Evolutionary conservation across 2,797 vertebrate species (phyloP).

Genomic region (Sebastes ruberrimus): DNA sequence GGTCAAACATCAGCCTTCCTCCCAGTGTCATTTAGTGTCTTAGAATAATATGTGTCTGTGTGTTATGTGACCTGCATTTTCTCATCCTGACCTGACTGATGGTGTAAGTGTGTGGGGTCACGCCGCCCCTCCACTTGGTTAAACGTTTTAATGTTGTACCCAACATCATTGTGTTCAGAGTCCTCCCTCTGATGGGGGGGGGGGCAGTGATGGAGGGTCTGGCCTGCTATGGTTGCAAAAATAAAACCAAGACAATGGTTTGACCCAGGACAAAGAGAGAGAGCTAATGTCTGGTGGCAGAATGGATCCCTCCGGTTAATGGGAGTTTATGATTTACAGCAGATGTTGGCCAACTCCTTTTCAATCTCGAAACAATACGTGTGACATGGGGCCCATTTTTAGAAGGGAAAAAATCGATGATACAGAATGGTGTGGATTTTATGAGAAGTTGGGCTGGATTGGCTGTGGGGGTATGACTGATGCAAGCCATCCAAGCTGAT

Average conservation of each 20-base stretch:
- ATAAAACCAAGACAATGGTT: slow-evolving; percentile 46
- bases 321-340: slow-evolving; percentile 70
- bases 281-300: slow-evolving; percentile 11
- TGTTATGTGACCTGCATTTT: slow-evolving; percentile 72
- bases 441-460: slow-evolving; percentile 51
- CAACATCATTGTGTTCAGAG: slow-evolving; percentile 44
- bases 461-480: slow-evolving; percentile 61
- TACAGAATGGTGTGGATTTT: slow-evolving; percentile 57
- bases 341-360: slow-evolving; percentile 65
- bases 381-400: slow-evolving; percentile 67
- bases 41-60: slow-evolving; percentile 57
- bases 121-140: slow-evolving; percentile 38
- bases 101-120: slow-evolving; percentile 25
- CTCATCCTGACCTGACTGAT: slow-evolving; percentile 61
- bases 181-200: slow-evolving; percentile 8
- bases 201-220: slow-evolving; percentile 56
- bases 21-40: slow-evolving; percentile 46
- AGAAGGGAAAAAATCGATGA: slow-evolving; percentile 68
- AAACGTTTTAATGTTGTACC: slow-evolving; percentile 67
- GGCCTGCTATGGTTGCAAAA: slow-evolving; percentile 20
- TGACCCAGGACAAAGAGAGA: slow-evolving; percentile 38
- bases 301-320: slow-evolving; percentile 60
- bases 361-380: slow-evolving; percentile 69
- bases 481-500: slow-evolving; percentile 59
- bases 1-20: slow-evolving; percentile 45